Evolutionary conservation across 2,797 vertebrate genomes (phyloP), one percentile per base, ranked within the genome.

Genomic region (Ctenosaura bakeri): DNA sequence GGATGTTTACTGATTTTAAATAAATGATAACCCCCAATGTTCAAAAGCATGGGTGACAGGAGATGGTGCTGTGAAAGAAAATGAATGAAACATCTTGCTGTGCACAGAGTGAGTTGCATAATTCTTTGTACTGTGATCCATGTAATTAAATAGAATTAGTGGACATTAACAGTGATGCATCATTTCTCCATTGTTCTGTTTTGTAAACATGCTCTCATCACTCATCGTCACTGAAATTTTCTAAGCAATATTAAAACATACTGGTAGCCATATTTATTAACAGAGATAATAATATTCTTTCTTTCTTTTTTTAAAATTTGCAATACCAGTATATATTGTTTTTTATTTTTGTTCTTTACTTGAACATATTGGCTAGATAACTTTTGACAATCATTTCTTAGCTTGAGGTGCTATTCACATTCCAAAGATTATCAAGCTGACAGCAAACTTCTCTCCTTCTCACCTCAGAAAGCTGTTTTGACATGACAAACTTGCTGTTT

Each of bases 351-450:
- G 54, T n/a, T 91, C 94, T 95, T 86, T 95, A 92, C 94, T 96
- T 96, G 95, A 94, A 92, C 90, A 92, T 96, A 88, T 92, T 94
- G 87, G 86, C 94, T 94, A 88, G 50, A 59, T 66, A 87, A 86
- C 81, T 92, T 81, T 94, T 66, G 82, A 96, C 95, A 97, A 96
- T 96, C 94, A 94, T 90, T 94, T 95, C 92, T 94, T 96, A 93
- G 95, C 87, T 93, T 90, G 95, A 96, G 97, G 96, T 97, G 97
- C 97, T 97, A 96, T 93, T 96, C 94, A 90, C 94, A 93, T 97
- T 96, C 93, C 92, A 96, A 96, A 97, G 94, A 91, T 89, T 91
- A 90, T 90, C 93, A 92, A 81, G 54, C 93, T 95, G 90, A 94
- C 94, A 89, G 87, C 91, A 94, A 95, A 81, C 82, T 91, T 84